These are phyloP conservation scores for Lasioglossum morio DNA, from an alignment of 2,888 invertebrate genomes.

Conservation along the genomic window DNA sequence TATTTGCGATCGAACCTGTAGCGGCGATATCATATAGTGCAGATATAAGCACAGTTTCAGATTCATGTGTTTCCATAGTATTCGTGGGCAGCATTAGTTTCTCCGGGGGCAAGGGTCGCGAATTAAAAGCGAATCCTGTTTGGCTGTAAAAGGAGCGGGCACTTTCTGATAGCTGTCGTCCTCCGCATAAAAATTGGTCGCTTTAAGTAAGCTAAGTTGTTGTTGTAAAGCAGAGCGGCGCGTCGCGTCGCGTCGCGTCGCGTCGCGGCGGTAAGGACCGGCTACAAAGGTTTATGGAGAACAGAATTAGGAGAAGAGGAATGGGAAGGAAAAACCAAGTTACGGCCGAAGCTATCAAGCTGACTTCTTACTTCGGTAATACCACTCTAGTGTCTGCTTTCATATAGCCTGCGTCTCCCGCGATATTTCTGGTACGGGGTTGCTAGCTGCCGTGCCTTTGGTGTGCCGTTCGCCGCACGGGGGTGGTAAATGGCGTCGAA, in stretches of 20 bases:
- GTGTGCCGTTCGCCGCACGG: neutral
- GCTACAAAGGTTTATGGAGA: constrained; percentile 50
- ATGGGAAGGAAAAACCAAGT: constrained; percentile 64
- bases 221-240: constrained; percentile 33
- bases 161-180: neutral
- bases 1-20: no score
- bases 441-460: constrained; percentile 8
- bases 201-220: constrained; percentile 35
- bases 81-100: neutral
- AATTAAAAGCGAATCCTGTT: constrained; percentile 31
- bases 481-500: constrained; percentile 62
- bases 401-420: constrained; percentile 63
- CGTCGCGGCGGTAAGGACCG: constrained; percentile 23
- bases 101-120: neutral
- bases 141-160: constrained; percentile 22
- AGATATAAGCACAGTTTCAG: no score
- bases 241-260: neutral
- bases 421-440: constrained; percentile 48
- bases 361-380: constrained; percentile 72
- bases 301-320: constrained; percentile 50
- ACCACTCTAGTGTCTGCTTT: constrained; percentile 67
- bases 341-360: constrained; percentile 65
- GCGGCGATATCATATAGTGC: no score
- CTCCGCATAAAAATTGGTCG: constrained; percentile 32
- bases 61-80: neutral